A percentile compares a stretch with the other conserved stretches of the same genome.
These are phyloP conservation scores for Drosophila tsacasi DNA, from an alignment of 1,140 invertebrate species.

Conservation along the genomic window DNA sequence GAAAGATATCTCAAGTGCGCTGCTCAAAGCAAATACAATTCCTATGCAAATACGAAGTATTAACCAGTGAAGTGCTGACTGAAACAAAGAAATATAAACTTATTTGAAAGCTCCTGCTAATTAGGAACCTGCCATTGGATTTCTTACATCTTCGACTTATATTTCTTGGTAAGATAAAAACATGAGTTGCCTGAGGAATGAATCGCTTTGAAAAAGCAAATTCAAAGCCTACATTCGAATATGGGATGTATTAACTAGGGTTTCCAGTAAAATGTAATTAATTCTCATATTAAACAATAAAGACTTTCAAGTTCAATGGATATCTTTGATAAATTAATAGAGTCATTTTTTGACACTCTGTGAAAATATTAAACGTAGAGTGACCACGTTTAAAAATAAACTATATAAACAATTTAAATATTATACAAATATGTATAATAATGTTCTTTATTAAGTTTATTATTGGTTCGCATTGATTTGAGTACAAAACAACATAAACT, in stretches of 20 bases:
- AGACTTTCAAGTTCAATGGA: too few relatives aligned
- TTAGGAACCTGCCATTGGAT: slow-evolving; percentile 46
- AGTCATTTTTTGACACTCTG: too few relatives aligned
- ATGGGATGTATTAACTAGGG: neutral
- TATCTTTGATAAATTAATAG: neutral
- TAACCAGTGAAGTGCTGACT: slow-evolving; percentile 45
- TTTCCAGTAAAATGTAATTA: too few relatives aligned
- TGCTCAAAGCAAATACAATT: slow-evolving; percentile 56
- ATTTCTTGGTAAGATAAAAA: slow-evolving; percentile 35
- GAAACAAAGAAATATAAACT: slow-evolving; percentile 10
- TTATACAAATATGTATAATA: too few relatives aligned
- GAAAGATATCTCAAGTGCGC: slow-evolving; percentile 25
- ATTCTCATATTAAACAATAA: too few relatives aligned
- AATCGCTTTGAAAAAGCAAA: neutral
- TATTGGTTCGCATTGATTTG: too few relatives aligned
- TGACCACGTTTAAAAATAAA: too few relatives aligned
- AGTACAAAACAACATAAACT: too few relatives aligned
- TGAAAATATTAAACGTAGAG: too few relatives aligned
- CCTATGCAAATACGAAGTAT: slow-evolving; percentile 22
- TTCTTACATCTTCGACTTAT: slow-evolving; percentile 15
- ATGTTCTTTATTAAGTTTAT: too few relatives aligned
- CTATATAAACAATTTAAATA: too few relatives aligned
- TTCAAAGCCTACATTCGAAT: neutral
- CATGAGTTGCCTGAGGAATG: neutral
- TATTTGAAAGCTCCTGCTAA: neutral